These are phyloP conservation scores for zebrafish (Danio rerio) DNA, from an alignment of 2,113 vertebrate genomes.

Conservation along the genomic window DNA sequence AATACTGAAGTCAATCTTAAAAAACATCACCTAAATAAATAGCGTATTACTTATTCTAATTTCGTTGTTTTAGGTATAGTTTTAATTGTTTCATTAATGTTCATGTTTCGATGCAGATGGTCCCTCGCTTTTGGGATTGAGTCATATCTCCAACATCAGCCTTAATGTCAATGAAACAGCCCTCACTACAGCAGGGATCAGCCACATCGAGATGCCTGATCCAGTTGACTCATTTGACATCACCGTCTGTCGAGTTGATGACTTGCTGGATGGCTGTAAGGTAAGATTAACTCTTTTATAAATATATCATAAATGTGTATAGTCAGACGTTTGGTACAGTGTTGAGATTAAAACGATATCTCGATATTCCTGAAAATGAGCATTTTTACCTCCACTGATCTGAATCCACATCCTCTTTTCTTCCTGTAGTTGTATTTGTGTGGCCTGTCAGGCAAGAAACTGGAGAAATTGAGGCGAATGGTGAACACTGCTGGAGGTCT, in stretches of 20 bases:
- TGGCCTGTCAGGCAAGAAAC: constrained; percentile 86
- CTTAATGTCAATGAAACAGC: constrained; percentile 85
- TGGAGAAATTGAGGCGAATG: constrained; percentile 90
- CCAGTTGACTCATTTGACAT: constrained; percentile 85
- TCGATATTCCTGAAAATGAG: too few relatives aligned
- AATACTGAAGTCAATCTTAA: too few relatives aligned
- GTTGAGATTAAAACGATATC: background rate
- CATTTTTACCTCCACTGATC: too few relatives aligned
- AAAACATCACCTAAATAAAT: background rate
- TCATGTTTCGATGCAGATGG: constrained; percentile 59
- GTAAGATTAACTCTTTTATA: constrained; percentile 72
- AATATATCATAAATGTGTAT: too few relatives aligned
- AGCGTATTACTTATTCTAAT: background rate
- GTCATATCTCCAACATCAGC: constrained; percentile 89
- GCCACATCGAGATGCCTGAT: constrained; percentile 81
- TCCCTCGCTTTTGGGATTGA: constrained; percentile 85
- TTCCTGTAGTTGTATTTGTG: constrained; percentile 87
- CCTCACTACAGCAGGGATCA: constrained; percentile 74
- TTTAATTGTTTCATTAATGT: background rate
- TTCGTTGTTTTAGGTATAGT: background rate
- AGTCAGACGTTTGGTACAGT: background rate
- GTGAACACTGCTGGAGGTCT: constrained; percentile 91
- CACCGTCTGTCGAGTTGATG: constrained; percentile 83
- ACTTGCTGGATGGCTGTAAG: constrained; percentile 93
- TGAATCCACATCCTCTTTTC: background rate